Evolutionary conservation across 2,888 invertebrate genomes (phyloP), one percentile per base, ranked within the genome.

Genomic region (Biston stratarius): DNA sequence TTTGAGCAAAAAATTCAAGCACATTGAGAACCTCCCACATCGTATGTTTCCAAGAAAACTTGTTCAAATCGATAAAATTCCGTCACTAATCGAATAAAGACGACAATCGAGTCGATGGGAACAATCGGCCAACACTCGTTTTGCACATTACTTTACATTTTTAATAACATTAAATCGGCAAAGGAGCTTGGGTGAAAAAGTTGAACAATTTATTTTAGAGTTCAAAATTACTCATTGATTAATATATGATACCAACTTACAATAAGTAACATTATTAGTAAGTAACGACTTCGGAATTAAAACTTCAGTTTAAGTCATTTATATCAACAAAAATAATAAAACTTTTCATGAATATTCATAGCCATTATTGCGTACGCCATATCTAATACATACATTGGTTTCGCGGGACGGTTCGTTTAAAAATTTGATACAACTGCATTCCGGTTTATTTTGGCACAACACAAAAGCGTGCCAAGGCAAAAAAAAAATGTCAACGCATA

Each of bases 1-100:
- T 82, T 74, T 74, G 74, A 71, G 68, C 75, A 86, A 90, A 62
- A 67, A 67, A n/a, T 53, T 56, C 10, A 90, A 87, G 86, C 82
- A 76, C 45, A 51, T 33, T 65, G 75, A 49, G 15, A 89, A 85
- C 87, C 91, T 85, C 90, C 92, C 92, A 90, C 89, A 88, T 85
- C 83, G 91, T 71, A 72, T 78, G 76, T 84, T 89, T 91, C 92
- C 86, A 70, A 83, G 91, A 91, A 92, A 92, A 90, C 83, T 85
- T 77, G 73, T 75, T 84, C 86, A 91, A 89, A 82, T 77, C 84
- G 76, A 78, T 83, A 68, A 89, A 86, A 92, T 90, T 86, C 89
- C 88, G 74, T 80, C 72, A 81, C 86, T 84, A 85, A 85, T 85
- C 88, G 83, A 87, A 85, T 86, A 91, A 88, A 88, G 86, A 82